Evolutionary conservation across 2,113 vertebrate genomes (phyloP).

Genomic region (Pseudorasbora parva): DNA sequence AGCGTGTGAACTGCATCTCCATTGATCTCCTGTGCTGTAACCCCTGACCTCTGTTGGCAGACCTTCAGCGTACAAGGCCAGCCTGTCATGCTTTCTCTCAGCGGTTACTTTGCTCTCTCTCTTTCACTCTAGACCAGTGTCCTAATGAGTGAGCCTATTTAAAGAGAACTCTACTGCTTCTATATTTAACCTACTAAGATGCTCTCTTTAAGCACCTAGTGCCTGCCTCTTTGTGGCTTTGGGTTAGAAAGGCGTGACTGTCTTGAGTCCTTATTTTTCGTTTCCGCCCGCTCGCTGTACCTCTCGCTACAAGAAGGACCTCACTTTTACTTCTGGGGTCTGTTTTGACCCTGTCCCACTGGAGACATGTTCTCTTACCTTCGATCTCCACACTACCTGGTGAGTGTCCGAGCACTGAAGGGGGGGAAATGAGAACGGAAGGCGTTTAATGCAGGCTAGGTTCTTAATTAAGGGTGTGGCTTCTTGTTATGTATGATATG

Average conservation of each 20-base stretch:
- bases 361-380: constrained; percentile 72
- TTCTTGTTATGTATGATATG: background rate
- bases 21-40: constrained; percentile 57
- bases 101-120: background rate
- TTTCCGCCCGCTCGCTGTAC: background rate
- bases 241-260: background rate
- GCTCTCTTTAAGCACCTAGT: constrained; percentile 40
- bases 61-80: constrained; percentile 58
- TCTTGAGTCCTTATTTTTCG: background rate
- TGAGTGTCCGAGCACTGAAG: constrained; percentile 59
- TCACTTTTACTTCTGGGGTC: constrained; percentile 5
- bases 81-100: constrained; percentile 48
- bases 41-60: constrained; percentile 58
- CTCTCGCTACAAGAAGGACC: background rate
- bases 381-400: constrained; percentile 68
- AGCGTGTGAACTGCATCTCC: constrained; percentile 71
- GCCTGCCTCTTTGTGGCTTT: constrained; percentile 33
- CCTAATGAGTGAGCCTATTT: constrained; percentile 72
- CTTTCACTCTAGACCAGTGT: constrained; percentile 59
- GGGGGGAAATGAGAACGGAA: background rate
- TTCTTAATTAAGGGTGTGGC: constrained; percentile 1
- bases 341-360: background rate
- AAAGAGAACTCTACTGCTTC: constrained; percentile 57
- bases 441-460: background rate
- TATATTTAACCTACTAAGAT: constrained; percentile 73